A percentile compares a stretch with the other conserved stretches of the same genome.
Conservation (phyloP, 2,113 vertebrate genomes). For the Myotis yumanensis region DNA sequence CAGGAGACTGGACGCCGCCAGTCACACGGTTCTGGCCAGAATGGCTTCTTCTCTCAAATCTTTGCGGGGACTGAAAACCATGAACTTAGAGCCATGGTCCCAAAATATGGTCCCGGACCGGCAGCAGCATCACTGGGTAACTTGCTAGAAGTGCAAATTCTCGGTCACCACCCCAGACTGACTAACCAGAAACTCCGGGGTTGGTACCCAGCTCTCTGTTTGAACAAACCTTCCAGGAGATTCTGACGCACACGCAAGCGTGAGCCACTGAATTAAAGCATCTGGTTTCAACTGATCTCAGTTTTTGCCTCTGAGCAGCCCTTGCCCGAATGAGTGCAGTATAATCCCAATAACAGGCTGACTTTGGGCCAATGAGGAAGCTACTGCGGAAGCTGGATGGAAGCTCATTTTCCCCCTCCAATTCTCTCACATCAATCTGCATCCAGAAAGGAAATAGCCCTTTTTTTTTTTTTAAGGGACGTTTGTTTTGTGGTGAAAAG, state of each 20-base stretch:
- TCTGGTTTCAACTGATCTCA: conserved; percentile 11
- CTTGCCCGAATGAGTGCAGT: neutral
- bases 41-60: neutral
- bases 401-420: neutral
- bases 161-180: neutral
- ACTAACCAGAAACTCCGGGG: neutral
- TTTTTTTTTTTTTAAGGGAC: neutral
- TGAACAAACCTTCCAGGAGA: neutral
- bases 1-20: neutral
- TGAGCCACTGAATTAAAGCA: neutral
- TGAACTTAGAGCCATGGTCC: neutral
- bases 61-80: neutral
- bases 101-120: neutral
- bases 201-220: neutral
- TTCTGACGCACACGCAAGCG: neutral
- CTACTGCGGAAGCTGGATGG: conserved; percentile 35
- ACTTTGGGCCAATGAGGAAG: neutral
- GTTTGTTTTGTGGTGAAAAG: conserved; percentile 62
- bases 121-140: neutral
- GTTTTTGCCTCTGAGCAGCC: neutral
- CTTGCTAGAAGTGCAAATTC: neutral
- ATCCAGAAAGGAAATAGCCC: conserved; percentile 61
- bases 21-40: neutral
- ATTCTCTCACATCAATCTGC: conserved; percentile 30
- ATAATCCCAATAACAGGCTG: neutral